A percentile compares a stretch with the other conserved stretches of the same genome.
phyloP scores from a whole-genome alignment of 2,888 invertebrate species.

The Hypselothyrea guttata region DNA sequence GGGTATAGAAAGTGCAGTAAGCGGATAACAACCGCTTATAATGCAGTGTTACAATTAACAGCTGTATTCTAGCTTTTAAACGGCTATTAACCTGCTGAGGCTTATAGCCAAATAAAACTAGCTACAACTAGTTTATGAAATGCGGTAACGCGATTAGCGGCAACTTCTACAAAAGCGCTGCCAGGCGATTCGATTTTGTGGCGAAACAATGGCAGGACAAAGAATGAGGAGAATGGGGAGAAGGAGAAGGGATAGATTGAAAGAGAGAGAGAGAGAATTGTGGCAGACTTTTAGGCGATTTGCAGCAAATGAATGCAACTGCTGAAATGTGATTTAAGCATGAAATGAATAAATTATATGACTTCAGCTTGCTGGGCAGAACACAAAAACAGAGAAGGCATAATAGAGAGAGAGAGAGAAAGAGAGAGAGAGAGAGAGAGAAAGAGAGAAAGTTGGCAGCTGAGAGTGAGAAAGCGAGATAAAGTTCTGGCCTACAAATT shows the following conservation, averaged over 20 bases:
- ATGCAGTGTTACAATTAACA: no score
- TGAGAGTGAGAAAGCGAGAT: neutral
- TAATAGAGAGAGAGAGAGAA: no score
- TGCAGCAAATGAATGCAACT: conserved; percentile 1
- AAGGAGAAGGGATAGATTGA: no score
- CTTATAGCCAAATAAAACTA: neutral
- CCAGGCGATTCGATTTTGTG: neutral
- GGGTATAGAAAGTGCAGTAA: no score
- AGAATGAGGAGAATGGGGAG: neutral
- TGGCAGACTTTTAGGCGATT: no score
- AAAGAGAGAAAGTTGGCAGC: neutral
- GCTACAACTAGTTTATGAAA: no score
- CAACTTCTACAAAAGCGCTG: conserved; percentile 3
- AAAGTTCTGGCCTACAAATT: no score
- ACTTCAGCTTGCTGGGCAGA: conserved; percentile 15
- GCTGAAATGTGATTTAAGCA: conserved; percentile 20
- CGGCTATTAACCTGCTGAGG: neutral
- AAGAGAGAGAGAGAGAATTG: no score
- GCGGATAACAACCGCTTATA: no score
- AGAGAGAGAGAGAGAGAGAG: neutral
- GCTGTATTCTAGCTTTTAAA: conserved; percentile 3
- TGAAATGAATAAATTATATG: conserved; percentile 11
- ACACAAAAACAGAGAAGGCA: neutral
- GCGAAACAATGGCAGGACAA: neutral
- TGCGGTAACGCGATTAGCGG: conserved; percentile 9